Conservation (phyloP, 1,140 invertebrate species). For the silkworm (Bombyx mori) region DNA sequence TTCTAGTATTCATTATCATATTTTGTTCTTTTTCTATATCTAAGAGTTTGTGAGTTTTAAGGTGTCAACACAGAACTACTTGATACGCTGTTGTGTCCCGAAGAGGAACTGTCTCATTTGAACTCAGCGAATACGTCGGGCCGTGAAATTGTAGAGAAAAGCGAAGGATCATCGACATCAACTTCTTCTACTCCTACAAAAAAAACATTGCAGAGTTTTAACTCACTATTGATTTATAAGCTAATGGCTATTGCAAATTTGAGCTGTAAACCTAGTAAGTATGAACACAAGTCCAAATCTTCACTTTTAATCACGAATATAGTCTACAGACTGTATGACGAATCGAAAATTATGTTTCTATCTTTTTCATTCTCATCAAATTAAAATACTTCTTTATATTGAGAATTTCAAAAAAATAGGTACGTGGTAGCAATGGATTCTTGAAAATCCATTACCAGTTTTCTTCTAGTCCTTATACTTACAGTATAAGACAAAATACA, state of each 20-base stretch:
- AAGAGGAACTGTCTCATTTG: conserved; percentile 29
- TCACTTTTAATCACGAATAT: too few species aligned
- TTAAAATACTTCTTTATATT: too few species aligned
- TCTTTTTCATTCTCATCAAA: too few species aligned
- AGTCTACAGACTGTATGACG: too few species aligned
- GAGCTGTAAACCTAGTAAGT: conserved; percentile 85
- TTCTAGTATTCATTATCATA: conserved; percentile 5
- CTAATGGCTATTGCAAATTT: conserved; percentile 61
- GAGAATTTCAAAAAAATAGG: too few species aligned
- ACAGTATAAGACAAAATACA: too few species aligned
- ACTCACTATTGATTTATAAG: conserved; percentile 50
- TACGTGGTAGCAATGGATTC: too few species aligned
- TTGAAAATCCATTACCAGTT: too few species aligned
- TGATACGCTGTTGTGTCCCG: conserved; percentile 47
- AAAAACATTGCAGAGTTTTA: conserved; percentile 39
- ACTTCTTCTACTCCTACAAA: conserved; percentile 14
- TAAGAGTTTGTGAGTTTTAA: conserved; percentile 14
- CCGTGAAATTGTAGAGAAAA: background rate
- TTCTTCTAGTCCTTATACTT: too few species aligned
- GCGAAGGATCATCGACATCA: conserved; percentile 6
- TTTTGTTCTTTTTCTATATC: too few species aligned
- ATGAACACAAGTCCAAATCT: background rate
- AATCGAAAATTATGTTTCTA: too few species aligned
- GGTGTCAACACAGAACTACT: conserved; percentile 58
- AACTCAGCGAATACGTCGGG: conserved; percentile 9